These are phyloP conservation scores for Monomorium pharaonis DNA, from an alignment of 1,140 invertebrate genomes.

Conservation along the genomic window DNA sequence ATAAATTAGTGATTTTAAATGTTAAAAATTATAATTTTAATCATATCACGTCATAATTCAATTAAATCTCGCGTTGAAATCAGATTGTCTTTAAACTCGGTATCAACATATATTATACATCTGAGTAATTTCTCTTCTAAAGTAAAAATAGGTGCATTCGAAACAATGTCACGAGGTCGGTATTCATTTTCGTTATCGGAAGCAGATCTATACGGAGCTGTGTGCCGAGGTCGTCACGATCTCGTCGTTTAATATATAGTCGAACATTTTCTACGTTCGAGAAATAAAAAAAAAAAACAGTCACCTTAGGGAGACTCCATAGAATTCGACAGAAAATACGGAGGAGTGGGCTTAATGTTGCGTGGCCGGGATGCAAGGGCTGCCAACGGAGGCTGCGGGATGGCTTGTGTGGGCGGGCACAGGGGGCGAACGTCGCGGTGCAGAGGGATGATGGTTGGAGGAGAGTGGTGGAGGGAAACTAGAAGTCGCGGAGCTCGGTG, in stretches of 20 bases:
- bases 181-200: background rate
- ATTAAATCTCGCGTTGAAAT: background rate
- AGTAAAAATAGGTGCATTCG: background rate
- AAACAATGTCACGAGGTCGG: background rate
- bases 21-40: background rate
- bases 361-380: constrained; percentile 78
- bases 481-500: constrained; percentile 71
- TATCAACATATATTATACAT: background rate
- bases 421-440: constrained; percentile 49
- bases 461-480: constrained; percentile 44
- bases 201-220: background rate
- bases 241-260: background rate
- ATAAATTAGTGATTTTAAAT: background rate
- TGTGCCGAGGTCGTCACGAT: constrained; percentile 6
- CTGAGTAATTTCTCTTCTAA: background rate
- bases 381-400: constrained; percentile 52
- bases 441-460: constrained; percentile 57
- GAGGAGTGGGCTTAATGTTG: constrained; percentile 82
- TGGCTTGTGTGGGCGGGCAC: constrained; percentile 41
- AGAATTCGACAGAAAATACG: constrained; percentile 77
- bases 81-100: background rate
- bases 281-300: constrained; percentile 52
- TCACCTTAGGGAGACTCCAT: constrained; percentile 61
- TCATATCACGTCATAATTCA: background rate
- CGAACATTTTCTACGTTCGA: constrained; percentile 12